Evolutionary conservation across 2,888 invertebrate genomes (phyloP), one percentile per base, ranked within the genome.

Genomic region (Onthophagus sagittarius): DNA sequence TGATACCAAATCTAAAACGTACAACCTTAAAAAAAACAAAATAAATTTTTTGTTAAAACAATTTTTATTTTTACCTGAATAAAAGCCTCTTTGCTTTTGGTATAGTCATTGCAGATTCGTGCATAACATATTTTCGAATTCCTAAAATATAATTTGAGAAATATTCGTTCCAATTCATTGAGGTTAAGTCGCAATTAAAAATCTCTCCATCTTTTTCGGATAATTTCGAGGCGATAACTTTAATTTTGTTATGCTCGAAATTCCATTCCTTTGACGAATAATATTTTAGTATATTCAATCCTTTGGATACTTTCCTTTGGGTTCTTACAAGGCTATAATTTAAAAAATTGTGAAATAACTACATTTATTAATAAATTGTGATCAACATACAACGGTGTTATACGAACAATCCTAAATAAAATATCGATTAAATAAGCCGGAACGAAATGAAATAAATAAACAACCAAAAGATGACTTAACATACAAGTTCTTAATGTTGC

Each of bases 241-340:
- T 83, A 77, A 93, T 90, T 78, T 92, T 92, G 53, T 90, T 87
- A 67, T 92, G 94, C 75, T 90, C 89, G 81, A 96, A 96, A 79
- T 88, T 86, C 97, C 97, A 98, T 79, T 94, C 90, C 32, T 94
- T 90, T 6, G 93, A 94, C 0, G 97, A 96, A 84, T 98, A 98
- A 84, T 95, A 97, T 82, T 96, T 93, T 15, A 98, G 86, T 0
- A 96, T 91, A 78, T 93, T 91, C 32, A 95, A 85, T 0, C 95
- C 95, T 73, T 92, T 88, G 15, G 92, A 88, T 78, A 95, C 93
- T 74, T 91, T 89, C 75, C 89, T 90, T 82, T 94, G 94, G 65
- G 94, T 88, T 15, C 91, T 89, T 31, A 94, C 88, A 94, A 95
- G 94, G 82, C 94, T 94, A 23, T 23, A 23, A 23, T 23, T 23